phyloP scores from a whole-genome alignment of 2,113 vertebrate species.

The Machaerirhynchus nigripectus region DNA sequence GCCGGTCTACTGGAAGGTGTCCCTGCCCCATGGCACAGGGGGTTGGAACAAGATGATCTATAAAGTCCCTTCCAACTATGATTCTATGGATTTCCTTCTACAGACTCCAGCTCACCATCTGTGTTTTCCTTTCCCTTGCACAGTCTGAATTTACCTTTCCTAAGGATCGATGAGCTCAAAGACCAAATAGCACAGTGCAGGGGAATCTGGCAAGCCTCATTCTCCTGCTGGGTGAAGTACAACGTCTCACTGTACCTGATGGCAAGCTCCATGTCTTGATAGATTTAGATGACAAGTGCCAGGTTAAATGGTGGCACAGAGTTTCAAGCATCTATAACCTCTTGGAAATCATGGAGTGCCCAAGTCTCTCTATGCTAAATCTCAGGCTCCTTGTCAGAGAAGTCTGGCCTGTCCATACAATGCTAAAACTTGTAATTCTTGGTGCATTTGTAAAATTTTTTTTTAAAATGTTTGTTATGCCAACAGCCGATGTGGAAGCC shows the following conservation, averaged over 20 bases:
- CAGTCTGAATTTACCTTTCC: conserved; percentile 7
- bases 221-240: not conserved
- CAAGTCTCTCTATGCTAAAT: not conserved
- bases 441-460: not conserved
- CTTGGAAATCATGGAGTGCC: not conserved
- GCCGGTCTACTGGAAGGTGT: not conserved
- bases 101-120: not conserved
- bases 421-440: not conserved
- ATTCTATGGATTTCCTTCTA: not conserved
- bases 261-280: not conserved
- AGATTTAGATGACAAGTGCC: not conserved
- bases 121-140: not conserved
- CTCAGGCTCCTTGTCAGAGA: not conserved
- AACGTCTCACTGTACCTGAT: not conserved
- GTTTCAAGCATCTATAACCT: not conserved
- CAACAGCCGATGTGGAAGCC: not conserved
- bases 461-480: not conserved
- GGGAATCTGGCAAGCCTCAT: not conserved
- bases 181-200: not conserved
- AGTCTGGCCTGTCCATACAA: not conserved
- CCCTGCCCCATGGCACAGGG: not conserved
- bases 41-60: not conserved
- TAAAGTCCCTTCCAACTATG: not conserved
- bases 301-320: not conserved
- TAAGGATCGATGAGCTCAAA: not conserved